These are phyloP conservation scores for Brachionus asplanchnoidis DNA, from an alignment of 1,140 invertebrate genomes.

Conservation along the genomic window DNA sequence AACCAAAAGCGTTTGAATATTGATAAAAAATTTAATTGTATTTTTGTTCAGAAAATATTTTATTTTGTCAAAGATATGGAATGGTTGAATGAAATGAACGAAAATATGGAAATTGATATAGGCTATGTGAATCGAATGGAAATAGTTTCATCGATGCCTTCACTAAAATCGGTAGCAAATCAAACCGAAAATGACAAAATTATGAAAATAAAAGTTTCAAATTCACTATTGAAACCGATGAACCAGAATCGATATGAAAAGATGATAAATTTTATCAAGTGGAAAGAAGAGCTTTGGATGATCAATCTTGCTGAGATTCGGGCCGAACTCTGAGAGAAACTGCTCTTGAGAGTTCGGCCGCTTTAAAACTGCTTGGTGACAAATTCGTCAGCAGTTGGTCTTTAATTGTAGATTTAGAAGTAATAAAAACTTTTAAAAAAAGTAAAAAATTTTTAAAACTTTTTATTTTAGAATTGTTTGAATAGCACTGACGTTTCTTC, in stretches of 20 bases:
- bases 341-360: slow-evolving; percentile 49
- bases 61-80: slow-evolving; percentile 53
- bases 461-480: slow-evolving; percentile 6
- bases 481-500: background rate
- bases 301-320: slow-evolving; percentile 57
- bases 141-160: slow-evolving; percentile 44
- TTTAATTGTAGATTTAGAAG: slow-evolving; percentile 55
- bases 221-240: background rate
- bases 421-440: background rate
- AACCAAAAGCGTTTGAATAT: slow-evolving; percentile 53
- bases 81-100: slow-evolving; percentile 49
- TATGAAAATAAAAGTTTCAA: background rate
- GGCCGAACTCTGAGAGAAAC: slow-evolving; percentile 40
- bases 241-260: slow-evolving; percentile 6
- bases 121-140: slow-evolving; percentile 55
- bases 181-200: background rate
- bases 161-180: slow-evolving; percentile 7
- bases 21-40: slow-evolving; percentile 48
- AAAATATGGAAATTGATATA: slow-evolving; percentile 56
- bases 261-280: slow-evolving; percentile 45
- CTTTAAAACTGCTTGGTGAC: slow-evolving; percentile 49
- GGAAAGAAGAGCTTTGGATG: slow-evolving; percentile 54
- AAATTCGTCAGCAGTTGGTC: slow-evolving; percentile 54
- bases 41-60: background rate
- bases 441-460: background rate